Conservation (phyloP, 2,888 invertebrate genomes). For the Epirrita christyi region DNA sequence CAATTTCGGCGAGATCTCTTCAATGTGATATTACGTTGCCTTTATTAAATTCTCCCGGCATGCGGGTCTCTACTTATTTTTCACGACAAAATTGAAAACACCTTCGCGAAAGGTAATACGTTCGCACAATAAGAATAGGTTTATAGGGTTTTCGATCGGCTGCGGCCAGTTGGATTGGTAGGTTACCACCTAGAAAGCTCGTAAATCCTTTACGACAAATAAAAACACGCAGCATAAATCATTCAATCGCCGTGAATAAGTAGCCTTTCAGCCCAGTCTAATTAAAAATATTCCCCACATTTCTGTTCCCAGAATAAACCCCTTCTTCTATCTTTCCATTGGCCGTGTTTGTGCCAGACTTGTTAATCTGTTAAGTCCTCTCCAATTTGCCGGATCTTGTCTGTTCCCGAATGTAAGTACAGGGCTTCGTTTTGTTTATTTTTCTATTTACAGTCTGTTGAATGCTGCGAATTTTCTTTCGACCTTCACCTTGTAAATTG, state of each 20-base stretch:
- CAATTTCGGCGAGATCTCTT: conserved; percentile 63
- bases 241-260: conserved; percentile 61
- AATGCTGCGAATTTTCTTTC: conserved; percentile 4
- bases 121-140: conserved; percentile 75
- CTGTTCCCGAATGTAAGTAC: conserved; percentile 24
- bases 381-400: conserved; percentile 32
- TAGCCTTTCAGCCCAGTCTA: conserved; percentile 14
- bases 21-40: conserved; percentile 60
- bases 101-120: conserved; percentile 61
- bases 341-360: conserved; percentile 25
- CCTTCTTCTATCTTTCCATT: conserved; percentile 21
- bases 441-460: conserved; percentile 15
- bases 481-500: conserved; percentile 14
- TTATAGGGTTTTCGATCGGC: conserved; percentile 62
- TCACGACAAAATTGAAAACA: conserved; percentile 76
- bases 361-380: conserved; percentile 39
- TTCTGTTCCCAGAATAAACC: conserved; percentile 24
- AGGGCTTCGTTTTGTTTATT: conserved; percentile 24
- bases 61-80: conserved; percentile 61
- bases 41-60: conserved; percentile 70
- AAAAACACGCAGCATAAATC: conserved; percentile 75
- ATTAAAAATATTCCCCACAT: conserved; percentile 33
- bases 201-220: conserved; percentile 80
- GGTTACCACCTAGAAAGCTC: conserved; percentile 52
- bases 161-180: conserved; percentile 53